Percentiles rank a stretch among this genome's conserved stretches.
phyloP scores from a whole-genome alignment of 2,113 vertebrate species.

The Pedionomus torquatus region DNA sequence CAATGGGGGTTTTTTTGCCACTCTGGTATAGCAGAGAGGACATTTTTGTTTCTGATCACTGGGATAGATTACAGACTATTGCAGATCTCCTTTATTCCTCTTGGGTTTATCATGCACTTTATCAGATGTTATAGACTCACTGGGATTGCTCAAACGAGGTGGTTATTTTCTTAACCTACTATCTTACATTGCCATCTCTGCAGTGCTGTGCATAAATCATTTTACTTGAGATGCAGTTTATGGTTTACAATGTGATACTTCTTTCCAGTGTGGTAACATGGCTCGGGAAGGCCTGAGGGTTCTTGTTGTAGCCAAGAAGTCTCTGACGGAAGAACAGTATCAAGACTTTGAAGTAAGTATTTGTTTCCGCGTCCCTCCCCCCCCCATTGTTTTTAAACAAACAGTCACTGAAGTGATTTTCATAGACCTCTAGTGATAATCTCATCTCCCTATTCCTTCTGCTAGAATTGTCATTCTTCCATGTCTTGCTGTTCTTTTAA shows the following conservation, averaged over 20 bases:
- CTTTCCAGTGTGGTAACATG: constrained; percentile 94
- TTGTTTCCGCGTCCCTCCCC: background rate
- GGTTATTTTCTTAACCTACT: constrained; percentile 29
- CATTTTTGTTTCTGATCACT: background rate
- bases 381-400: background rate
- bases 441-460: background rate
- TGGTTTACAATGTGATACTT: background rate
- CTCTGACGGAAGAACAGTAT: constrained; percentile 95
- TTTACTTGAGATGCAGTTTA: background rate
- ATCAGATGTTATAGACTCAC: background rate
- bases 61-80: background rate
- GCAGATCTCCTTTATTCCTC: background rate
- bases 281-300: constrained; percentile 94
- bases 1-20: background rate
- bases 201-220: background rate
- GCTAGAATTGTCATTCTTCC: background rate
- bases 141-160: background rate
- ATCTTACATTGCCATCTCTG: background rate
- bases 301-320: constrained; percentile 95
- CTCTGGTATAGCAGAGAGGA: background rate
- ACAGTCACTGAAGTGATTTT: background rate
- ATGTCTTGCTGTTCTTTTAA: background rate
- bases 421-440: background rate
- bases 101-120: background rate
- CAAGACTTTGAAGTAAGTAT: constrained; percentile 93